A percentile compares a stretch with the other conserved stretches of the same genome.
Conservation (phyloP, 2,888 invertebrate genomes). For the Acanthosepion lycidas region DNA sequence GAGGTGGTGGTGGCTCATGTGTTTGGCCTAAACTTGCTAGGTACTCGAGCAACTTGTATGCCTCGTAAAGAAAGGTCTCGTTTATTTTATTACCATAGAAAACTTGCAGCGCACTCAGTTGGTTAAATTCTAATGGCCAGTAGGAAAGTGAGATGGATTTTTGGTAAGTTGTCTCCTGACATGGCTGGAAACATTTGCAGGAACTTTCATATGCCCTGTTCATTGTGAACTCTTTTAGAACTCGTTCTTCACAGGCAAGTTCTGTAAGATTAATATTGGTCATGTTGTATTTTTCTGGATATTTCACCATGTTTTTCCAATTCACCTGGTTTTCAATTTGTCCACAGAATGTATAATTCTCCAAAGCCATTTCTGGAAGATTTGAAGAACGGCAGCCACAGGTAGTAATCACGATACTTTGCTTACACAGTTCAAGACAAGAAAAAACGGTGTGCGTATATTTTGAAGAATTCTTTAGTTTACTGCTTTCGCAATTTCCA, state of each 20-base stretch:
- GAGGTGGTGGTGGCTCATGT: conserved; percentile 50
- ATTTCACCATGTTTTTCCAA: conserved; percentile 57
- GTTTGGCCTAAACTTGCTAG: conserved; percentile 52
- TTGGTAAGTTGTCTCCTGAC: conserved; percentile 66
- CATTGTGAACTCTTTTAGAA: conserved; percentile 62
- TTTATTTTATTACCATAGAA: conserved; percentile 60
- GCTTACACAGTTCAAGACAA: conserved; percentile 69
- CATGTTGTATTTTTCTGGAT: conserved; percentile 48
- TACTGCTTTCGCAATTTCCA: conserved; percentile 68
- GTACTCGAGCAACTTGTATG: conserved; percentile 58
- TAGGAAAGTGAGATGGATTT: conserved; percentile 69
- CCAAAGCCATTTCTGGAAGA: conserved; percentile 59
- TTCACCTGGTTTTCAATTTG: conserved; percentile 56
- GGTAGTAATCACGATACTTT: conserved; percentile 62
- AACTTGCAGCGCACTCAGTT: conserved; percentile 62
- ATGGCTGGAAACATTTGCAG: conserved; percentile 67
- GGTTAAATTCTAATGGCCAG: conserved; percentile 70
- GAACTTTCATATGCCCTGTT: conserved; percentile 65
- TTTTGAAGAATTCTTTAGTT: conserved; percentile 55
- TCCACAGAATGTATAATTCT: conserved; percentile 65
- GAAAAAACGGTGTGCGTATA: conserved; percentile 68
- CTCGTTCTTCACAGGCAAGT: conserved; percentile 63
- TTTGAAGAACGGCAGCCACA: conserved; percentile 69
- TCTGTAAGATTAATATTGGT: conserved; percentile 55
- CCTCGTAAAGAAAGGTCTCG: conserved; percentile 63